phyloP scores from a whole-genome alignment of 2,888 invertebrate species.

The Pristionchus arcanus region DNA sequence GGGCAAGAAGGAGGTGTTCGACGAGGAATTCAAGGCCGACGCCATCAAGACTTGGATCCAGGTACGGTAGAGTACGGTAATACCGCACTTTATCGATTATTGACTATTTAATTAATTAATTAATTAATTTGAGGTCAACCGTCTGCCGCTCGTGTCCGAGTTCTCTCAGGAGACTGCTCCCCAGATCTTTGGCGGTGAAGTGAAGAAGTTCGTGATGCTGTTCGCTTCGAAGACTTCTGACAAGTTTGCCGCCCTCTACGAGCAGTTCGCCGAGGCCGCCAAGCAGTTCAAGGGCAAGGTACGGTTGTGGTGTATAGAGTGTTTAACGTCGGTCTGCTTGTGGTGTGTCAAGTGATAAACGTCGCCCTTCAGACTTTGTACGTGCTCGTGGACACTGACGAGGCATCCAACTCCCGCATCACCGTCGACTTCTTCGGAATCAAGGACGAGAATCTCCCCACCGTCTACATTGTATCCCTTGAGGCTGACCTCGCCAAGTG shows the following conservation, averaged over 20 bases:
- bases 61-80: background rate
- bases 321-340: background rate
- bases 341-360: background rate
- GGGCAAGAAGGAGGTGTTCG: slow-evolving; percentile 50
- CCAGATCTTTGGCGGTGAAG: slow-evolving; percentile 96
- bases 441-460: slow-evolving; percentile 83
- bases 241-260: slow-evolving; percentile 88
- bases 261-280: slow-evolving; percentile 88
- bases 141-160: slow-evolving; percentile 63
- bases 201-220: slow-evolving; percentile 94
- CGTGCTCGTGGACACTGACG: slow-evolving; percentile 93
- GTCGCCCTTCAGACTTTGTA: slow-evolving; percentile 83
- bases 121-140: slow-evolving; percentile 54
- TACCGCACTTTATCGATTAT: background rate
- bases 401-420: slow-evolving; percentile 95
- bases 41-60: slow-evolving; percentile 57
- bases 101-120: background rate
- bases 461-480: slow-evolving; percentile 49
- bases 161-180: slow-evolving; percentile 86
- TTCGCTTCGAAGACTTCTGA: slow-evolving; percentile 91
- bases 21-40: slow-evolving; percentile 30
- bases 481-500: slow-evolving; percentile 44
- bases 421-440: slow-evolving; percentile 86
- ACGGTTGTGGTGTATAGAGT: slow-evolving; percentile 57
- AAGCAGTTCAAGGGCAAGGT: slow-evolving; percentile 90